Evolutionary conservation across 2,888 invertebrate genomes (phyloP).

Genomic region (Acrobasis suavella): DNA sequence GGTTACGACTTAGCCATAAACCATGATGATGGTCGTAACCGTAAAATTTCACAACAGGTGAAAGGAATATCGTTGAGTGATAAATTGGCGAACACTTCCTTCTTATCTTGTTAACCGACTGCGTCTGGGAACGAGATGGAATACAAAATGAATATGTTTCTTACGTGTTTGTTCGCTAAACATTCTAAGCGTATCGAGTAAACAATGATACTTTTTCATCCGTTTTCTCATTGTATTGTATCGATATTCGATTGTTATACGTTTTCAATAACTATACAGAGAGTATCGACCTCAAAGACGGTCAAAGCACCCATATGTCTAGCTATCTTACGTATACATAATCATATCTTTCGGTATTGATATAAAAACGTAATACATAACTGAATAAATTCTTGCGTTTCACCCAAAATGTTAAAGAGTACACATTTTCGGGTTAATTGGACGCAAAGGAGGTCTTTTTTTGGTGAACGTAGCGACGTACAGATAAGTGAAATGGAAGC

Average conservation of each 20-base stretch:
- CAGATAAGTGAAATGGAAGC: too few species aligned
- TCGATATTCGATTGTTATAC: not conserved
- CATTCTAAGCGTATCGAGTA: not conserved
- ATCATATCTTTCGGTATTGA: too few species aligned
- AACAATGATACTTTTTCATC: not conserved
- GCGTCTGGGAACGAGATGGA: constrained; percentile 6
- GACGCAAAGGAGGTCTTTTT: too few species aligned
- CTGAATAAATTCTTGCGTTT: too few species aligned
- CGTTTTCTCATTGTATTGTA: not conserved
- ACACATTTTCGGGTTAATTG: too few species aligned
- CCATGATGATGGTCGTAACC: constrained; percentile 29
- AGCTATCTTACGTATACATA: too few species aligned
- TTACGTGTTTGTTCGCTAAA: not conserved
- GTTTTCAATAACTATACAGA: not conserved
- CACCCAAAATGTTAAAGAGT: too few species aligned
- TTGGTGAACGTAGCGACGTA: too few species aligned
- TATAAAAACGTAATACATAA: too few species aligned
- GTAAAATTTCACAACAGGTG: constrained; percentile 57
- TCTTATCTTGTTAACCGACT: constrained; percentile 20
- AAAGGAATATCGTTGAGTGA: constrained; percentile 30
- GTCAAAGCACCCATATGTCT: not conserved
- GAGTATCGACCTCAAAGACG: not conserved
- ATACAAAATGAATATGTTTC: constrained; percentile 4
- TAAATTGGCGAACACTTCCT: constrained; percentile 35
- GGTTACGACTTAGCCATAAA: constrained; percentile 22